phyloP scores from a whole-genome alignment of 1,140 invertebrate species.

The Scaptomyza graminum region DNA sequence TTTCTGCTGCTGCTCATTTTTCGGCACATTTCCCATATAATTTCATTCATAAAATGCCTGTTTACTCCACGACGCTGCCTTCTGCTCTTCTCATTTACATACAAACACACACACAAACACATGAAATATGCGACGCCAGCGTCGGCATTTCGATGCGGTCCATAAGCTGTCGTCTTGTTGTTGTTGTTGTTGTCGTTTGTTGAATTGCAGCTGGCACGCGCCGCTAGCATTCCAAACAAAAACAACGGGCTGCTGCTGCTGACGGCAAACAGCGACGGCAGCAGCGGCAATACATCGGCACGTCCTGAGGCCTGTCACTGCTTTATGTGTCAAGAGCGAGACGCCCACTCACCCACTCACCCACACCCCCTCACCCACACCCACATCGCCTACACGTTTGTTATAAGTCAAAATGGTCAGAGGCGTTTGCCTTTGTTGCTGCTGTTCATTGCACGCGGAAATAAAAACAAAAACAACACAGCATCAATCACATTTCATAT shows the following conservation, averaged over 20 bases:
- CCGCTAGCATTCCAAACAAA: slow-evolving; percentile 41
- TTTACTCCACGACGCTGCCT: slow-evolving; percentile 20
- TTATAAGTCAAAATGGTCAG: background rate
- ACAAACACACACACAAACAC: background rate
- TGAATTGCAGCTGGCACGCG: slow-evolving; percentile 47
- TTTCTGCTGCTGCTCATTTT: slow-evolving; percentile 10
- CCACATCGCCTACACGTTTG: background rate
- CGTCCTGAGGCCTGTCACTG: slow-evolving; percentile 46
- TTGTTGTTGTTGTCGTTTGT: slow-evolving; percentile 12
- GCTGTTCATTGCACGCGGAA: slow-evolving; percentile 24
- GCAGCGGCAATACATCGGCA: slow-evolving; percentile 35
- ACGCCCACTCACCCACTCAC: slow-evolving; percentile 7
- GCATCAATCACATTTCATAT: slow-evolving; percentile 19
- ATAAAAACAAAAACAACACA: background rate
- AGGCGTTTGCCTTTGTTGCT: slow-evolving; percentile 9
- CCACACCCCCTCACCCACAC: background rate
- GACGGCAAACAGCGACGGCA: slow-evolving; percentile 4
- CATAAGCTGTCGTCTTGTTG: slow-evolving; percentile 4
- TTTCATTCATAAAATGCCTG: slow-evolving; percentile 72
- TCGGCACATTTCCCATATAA: slow-evolving; percentile 59
- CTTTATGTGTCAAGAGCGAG: slow-evolving; percentile 50
- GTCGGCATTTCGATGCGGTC: slow-evolving; percentile 20
- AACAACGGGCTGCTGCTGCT: background rate
- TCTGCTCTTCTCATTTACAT: slow-evolving; percentile 48
- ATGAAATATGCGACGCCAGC: slow-evolving; percentile 16